phyloP scores from a whole-genome alignment of 1,140 invertebrate species.

The Lasioglossum albipes region DNA sequence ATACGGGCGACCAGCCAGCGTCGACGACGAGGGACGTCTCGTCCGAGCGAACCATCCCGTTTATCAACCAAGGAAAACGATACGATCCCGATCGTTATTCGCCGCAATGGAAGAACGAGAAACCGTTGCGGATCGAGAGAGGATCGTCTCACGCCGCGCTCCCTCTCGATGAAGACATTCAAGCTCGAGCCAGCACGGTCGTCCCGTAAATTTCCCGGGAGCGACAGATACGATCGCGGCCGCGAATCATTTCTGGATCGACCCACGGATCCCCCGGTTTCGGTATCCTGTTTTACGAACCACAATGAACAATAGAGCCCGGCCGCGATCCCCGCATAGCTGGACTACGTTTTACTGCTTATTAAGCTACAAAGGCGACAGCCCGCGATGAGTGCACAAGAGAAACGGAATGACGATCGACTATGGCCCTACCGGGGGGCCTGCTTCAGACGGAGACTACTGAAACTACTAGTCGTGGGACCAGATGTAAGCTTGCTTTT shows the following conservation, averaged over 20 bases:
- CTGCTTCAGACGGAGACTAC: too few relatives aligned
- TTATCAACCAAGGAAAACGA: slow-evolving; percentile 33
- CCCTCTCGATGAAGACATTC: slow-evolving; percentile 65
- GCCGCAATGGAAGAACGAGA: not conserved
- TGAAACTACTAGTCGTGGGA: too few relatives aligned
- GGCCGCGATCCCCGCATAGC: not conserved
- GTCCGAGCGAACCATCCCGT: slow-evolving; percentile 26
- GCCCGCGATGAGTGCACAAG: not conserved
- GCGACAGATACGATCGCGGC: slow-evolving; percentile 66
- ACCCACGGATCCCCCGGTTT: slow-evolving; percentile 37
- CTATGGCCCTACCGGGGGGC: too few relatives aligned
- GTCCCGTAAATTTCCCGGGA: slow-evolving; percentile 64
- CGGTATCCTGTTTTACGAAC: slow-evolving; percentile 34
- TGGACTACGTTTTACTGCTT: slow-evolving; percentile 14
- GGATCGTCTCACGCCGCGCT: slow-evolving; percentile 23
- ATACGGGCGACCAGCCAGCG: slow-evolving; percentile 13
- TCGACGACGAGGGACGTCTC: slow-evolving; percentile 19
- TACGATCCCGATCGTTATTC: slow-evolving; percentile 32
- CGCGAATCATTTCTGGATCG: slow-evolving; percentile 68
- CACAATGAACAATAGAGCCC: slow-evolving; percentile 14
- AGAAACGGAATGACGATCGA: not conserved
- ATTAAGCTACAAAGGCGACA: not conserved
- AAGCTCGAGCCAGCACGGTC: slow-evolving; percentile 55
- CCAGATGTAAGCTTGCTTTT: too few relatives aligned
- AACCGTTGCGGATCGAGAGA: slow-evolving; percentile 19